Evolutionary conservation across 2,888 invertebrate genomes (phyloP).

Genomic region (Ypsolopha scabrella): DNA sequence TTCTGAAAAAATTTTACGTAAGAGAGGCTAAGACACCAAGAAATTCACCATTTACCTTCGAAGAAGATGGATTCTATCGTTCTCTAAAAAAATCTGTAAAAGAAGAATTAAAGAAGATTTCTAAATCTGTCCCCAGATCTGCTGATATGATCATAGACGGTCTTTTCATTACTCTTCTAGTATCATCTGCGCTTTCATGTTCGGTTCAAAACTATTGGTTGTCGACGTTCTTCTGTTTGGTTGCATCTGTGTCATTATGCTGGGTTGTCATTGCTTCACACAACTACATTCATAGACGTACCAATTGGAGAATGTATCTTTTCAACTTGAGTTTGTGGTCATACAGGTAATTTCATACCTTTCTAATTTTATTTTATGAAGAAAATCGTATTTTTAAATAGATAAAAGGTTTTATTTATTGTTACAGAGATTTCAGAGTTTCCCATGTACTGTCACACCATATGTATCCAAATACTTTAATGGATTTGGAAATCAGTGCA

Average conservation of each 20-base stretch:
- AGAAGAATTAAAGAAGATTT: slow-evolving; percentile 67
- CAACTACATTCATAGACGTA: slow-evolving; percentile 82
- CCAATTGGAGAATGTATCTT: slow-evolving; percentile 84
- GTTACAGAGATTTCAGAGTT: slow-evolving; percentile 78
- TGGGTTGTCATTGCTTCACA: slow-evolving; percentile 74
- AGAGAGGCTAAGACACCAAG: slow-evolving; percentile 73
- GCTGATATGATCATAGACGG: slow-evolving; percentile 43
- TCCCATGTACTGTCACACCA: slow-evolving; percentile 86
- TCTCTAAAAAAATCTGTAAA: slow-evolving; percentile 73
- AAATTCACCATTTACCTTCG: slow-evolving; percentile 79
- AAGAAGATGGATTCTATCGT: slow-evolving; percentile 79
- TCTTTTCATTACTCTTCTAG: slow-evolving; percentile 36
- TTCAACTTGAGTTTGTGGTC: slow-evolving; percentile 78
- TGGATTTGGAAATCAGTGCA: slow-evolving; percentile 79
- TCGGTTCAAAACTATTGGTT: slow-evolving; percentile 25
- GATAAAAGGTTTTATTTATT: too few relatives aligned
- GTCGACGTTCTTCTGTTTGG: slow-evolving; percentile 31
- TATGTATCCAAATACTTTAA: slow-evolving; percentile 80
- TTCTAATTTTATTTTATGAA: too few relatives aligned
- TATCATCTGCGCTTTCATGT: slow-evolving; percentile 27
- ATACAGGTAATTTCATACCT: slow-evolving; percentile 62
- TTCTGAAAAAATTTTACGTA: slow-evolving; percentile 74
- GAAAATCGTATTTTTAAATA: too few relatives aligned
- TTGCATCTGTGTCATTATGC: slow-evolving; percentile 67
- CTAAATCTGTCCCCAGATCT: slow-evolving; percentile 33